Evolutionary conservation across 2,888 invertebrate genomes (phyloP), one percentile per base, ranked within the genome.

Genomic region (Oscheius myriophilus): DNA sequence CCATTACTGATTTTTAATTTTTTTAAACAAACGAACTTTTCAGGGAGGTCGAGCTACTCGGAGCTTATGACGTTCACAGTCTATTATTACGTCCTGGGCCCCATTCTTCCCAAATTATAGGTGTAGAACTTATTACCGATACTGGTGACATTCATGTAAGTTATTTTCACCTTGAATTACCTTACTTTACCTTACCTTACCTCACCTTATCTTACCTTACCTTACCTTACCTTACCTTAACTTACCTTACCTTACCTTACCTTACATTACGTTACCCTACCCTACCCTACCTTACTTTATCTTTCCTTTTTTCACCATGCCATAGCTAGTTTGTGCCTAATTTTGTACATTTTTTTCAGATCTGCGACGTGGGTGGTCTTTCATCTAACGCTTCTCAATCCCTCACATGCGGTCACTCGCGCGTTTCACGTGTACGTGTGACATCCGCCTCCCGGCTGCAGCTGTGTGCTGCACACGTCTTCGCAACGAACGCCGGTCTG

Each of bases 401-500:
- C 9, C 62, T 77, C 51, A 45, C 67, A 41, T 77, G 76, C 46
- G 41, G 67, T 4, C 73, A 72, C 41, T 63, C 72, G 25, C 49
- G 67, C 39, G 69, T 82, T 43, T 62, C 72, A 11, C 55, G 72
- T 14, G 59, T 82, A 2, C 71, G 79, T 21, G 68, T 82, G 25
- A 71, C 71, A 1, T 75, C 80, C 23, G 69, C 69, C 14, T 67
- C 64, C 6, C 70, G 80, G 11, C 73, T 82, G 14, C 81, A 82
- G 52, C 59, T 82, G 18, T 82, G 82, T 67, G 72, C 78, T 41
- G 69, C 75, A 9, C 73, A 77, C 43, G 76, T 78, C 33, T 82
- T 77, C 70, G 81, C 82, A 11, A 71, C 78, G 16, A 75, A 82
- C 72, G 82, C 82, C 49, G 79, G 82, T 81, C 23, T 14, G 63